A percentile compares a stretch with the other conserved stretches of the same genome.
phyloP scores from a whole-genome alignment of 2,888 invertebrate species.

The Hypomecis atomaria region DNA sequence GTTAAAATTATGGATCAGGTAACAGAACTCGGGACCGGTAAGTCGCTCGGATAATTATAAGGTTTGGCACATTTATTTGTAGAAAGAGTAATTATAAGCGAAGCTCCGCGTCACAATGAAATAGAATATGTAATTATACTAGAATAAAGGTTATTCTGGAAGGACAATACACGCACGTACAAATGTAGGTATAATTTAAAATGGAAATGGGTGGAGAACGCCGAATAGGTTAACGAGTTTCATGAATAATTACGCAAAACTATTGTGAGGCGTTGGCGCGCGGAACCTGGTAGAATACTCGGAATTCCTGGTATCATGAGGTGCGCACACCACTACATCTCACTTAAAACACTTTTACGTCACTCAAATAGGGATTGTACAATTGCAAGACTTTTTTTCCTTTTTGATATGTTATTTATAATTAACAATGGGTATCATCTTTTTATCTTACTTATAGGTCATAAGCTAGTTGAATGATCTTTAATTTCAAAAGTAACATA shows the following conservation, averaged over 20 bases:
- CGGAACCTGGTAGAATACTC: slow-evolving; percentile 29
- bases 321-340: slow-evolving; percentile 24
- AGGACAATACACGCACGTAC: slow-evolving; percentile 56
- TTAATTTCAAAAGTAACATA: no score
- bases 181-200: slow-evolving; percentile 57
- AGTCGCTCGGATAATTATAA: slow-evolving; percentile 40
- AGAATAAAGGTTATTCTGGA: slow-evolving; percentile 51
- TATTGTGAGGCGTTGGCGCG: slow-evolving; percentile 51
- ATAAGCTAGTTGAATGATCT: no score
- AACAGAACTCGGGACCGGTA: slow-evolving; percentile 41
- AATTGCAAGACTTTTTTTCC: no score
- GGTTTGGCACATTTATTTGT: slow-evolving; percentile 69
- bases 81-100: slow-evolving; percentile 52
- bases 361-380: no score
- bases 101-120: slow-evolving; percentile 62
- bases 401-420: not conserved
- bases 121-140: slow-evolving; percentile 53
- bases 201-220: slow-evolving; percentile 59
- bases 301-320: slow-evolving; percentile 35
- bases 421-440: not conserved
- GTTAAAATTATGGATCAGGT: slow-evolving; percentile 41
- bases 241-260: slow-evolving; percentile 60
- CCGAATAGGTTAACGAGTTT: slow-evolving; percentile 56
- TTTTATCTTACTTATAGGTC: not conserved
- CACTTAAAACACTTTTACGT: no score